These are phyloP conservation scores for Oriolus oriolus DNA, from an alignment of 2,113 vertebrate genomes.

Conservation along the genomic window DNA sequence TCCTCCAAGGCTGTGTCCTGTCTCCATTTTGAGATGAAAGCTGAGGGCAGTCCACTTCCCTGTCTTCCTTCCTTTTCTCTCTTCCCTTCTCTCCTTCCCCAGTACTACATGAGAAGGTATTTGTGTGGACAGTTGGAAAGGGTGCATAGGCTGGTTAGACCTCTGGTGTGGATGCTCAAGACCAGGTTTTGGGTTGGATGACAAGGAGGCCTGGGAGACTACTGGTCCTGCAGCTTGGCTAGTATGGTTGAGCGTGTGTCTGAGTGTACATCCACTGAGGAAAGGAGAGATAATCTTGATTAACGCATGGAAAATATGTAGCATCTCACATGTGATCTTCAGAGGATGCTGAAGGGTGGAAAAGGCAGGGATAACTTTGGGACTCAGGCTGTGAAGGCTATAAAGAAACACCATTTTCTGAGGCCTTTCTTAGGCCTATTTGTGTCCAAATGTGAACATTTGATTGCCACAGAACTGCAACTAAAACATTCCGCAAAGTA, in stretches of 20 bases:
- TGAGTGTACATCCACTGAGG: not conserved
- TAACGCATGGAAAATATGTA: not conserved
- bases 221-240: not conserved
- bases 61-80: not conserved
- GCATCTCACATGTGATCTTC: not conserved
- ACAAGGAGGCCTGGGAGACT: not conserved
- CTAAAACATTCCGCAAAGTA: not conserved
- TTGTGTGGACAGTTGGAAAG: not conserved
- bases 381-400: not conserved
- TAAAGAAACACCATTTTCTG: not conserved
- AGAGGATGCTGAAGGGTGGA: not conserved
- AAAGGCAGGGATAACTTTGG: not conserved
- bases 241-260: accelerated
- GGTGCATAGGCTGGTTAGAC: not conserved
- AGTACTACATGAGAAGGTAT: not conserved
- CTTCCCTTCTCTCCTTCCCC: not conserved
- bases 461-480: not conserved
- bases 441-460: not conserved
- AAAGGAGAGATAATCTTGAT: not conserved
- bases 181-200: not conserved
- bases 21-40: not conserved
- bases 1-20: not conserved
- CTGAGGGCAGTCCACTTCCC: not conserved
- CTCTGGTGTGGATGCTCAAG: not conserved
- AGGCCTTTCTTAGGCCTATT: not conserved